Conservation (phyloP, 2,888 invertebrate species). For the Agonopterix arenella region DNA sequence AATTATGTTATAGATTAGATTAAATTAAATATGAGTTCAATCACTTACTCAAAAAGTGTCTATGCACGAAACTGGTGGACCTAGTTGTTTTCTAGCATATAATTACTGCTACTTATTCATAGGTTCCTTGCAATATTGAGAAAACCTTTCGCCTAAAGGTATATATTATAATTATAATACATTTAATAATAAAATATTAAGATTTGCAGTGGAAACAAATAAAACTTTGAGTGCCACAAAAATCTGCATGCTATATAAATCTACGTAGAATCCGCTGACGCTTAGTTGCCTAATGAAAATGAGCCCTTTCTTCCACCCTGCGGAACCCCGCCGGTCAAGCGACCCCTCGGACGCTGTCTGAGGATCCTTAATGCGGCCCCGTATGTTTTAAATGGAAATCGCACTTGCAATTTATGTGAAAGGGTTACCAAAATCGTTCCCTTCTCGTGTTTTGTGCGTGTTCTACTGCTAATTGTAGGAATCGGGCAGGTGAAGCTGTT, state of each 20-base stretch:
- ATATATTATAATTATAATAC: neutral
- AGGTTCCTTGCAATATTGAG: no score
- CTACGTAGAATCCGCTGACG: conserved; percentile 46
- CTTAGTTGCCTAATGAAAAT: conserved; percentile 70
- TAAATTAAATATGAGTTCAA: no score
- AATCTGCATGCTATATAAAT: conserved; percentile 48
- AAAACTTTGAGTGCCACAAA: conserved; percentile 37
- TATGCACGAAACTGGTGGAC: no score
- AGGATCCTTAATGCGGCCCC: conserved; percentile 49
- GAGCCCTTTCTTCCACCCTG: conserved; percentile 64
- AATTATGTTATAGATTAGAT: no score
- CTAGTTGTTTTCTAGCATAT: no score
- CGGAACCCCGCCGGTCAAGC: conserved; percentile 46
- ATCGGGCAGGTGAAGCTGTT: conserved; percentile 12
- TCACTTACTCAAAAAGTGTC: no score
- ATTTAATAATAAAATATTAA: neutral
- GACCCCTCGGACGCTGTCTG: conserved; percentile 26
- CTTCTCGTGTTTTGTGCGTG: conserved; percentile 49
- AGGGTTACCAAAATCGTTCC: conserved; percentile 55
- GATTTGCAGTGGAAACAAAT: neutral
- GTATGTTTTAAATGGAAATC: conserved; percentile 66
- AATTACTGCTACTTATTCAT: no score
- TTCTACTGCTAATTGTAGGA: conserved; percentile 37
- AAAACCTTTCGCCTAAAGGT: no score
- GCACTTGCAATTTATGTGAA: conserved; percentile 70